Evolutionary conservation across 2,797 vertebrate species (phyloP), one percentile per base, ranked within the genome.

Genomic region (Nyctalus aviator): DNA sequence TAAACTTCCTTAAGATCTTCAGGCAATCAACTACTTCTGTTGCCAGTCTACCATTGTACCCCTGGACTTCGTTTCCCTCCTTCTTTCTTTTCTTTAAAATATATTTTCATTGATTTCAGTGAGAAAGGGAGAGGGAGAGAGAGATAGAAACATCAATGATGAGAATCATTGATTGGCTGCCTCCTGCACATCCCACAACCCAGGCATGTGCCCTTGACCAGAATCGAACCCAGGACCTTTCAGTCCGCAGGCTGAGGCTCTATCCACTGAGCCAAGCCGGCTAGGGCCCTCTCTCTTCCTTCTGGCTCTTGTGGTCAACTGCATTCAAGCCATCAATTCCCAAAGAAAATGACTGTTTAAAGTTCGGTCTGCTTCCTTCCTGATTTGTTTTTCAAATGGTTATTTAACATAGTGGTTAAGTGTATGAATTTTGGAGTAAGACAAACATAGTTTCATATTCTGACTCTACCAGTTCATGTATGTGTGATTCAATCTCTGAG

Each of bases 381-480:
- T 64, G 41, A 55, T 20, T 92, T 90, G 53, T 59, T 79, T 66
- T 93, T 84, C 87, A 79, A 84, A 95, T 35, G 35, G 3, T 84
- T 87, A 59, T 68, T 92, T 93, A 68, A 64, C 50, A 55, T 46
- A 75, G 23, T 79, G 18, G 37, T 11, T 88, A 68, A 84, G n/a
- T 77, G 14, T 41, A 62, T 85, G n/a, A 32, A 85, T 83, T 86
- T 92, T 66, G 57, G 57, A 94, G 46, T 66, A 91, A 93, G 15
- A 88, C 32, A 82, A 79, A 86, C 23, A 64, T 41, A 20, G 8
- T 5, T 82, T 90, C 44, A 95, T 81, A 92, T 92, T 94, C 85
- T 87, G 44, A 92, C 44, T 84, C 73, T 94, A 57, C 50, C 21
- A 64, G 71, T 23, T 66, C 69, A 73, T 35, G 55, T 81, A 69